A percentile compares a stretch with the other conserved stretches of the same genome.
These are phyloP conservation scores for Psettodes erumei DNA, from an alignment of 2,113 vertebrate species.

Conservation along the genomic window DNA sequence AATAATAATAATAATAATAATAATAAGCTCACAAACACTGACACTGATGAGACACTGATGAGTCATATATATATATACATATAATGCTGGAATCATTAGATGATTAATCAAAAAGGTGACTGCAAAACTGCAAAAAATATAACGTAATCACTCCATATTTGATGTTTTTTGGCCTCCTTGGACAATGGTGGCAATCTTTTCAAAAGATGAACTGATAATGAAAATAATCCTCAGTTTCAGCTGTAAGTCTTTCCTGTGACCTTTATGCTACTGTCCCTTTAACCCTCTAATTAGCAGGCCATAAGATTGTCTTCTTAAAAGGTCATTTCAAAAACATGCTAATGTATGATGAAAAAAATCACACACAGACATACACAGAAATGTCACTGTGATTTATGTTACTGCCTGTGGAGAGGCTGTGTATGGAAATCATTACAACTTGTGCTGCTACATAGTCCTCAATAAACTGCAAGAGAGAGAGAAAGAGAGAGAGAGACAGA, in stretches of 20 bases:
- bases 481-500: too few species aligned
- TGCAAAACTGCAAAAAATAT: background rate
- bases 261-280: background rate
- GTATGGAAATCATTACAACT: conserved; percentile 79
- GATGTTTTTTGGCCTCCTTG: background rate
- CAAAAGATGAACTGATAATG: background rate
- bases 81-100: background rate
- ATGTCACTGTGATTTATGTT: conserved; percentile 73
- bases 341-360: background rate
- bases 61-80: too few species aligned
- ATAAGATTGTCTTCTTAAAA: background rate
- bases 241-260: background rate
- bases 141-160: background rate
- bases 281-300: background rate
- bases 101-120: background rate
- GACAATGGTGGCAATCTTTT: background rate
- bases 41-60: too few species aligned
- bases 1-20: too few species aligned
- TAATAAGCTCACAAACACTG: too few species aligned
- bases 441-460: conserved; percentile 71
- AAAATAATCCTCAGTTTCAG: background rate
- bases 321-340: background rate
- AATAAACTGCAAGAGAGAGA: conserved; percentile 74
- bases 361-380: conserved; percentile 27
- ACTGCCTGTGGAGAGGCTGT: conserved; percentile 37